Base-by-base conservation (phyloP, 1,140 invertebrate genomes). In the Drosophila busckii region DNA sequence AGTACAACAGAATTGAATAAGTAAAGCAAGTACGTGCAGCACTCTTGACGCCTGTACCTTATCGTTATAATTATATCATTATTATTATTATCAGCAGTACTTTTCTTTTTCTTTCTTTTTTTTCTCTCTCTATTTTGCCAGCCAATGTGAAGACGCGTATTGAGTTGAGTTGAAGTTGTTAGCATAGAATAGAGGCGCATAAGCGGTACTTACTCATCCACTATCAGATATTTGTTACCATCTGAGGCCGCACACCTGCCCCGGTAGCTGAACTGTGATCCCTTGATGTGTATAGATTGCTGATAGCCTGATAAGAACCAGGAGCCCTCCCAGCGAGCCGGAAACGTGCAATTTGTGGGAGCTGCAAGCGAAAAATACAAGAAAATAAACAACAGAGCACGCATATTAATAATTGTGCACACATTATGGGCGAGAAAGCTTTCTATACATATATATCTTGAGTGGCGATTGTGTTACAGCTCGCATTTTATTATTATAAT, bases 251-350 rank as follows among this genome's bases (percentile, higher is more conserved):
- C 89, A 87, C 94, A 95, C 82, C 90, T 90, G 69, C 94, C 94
- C 83, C 94, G 94, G 86, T 91, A 94, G 70, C 93, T 94, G 50
- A 95, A 90, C 55, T 92, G 89, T 61, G 92, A 92, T 42, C 91
- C 92, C 64, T 93, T 93, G 85, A 95, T 94, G 63, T 92, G 88
- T 83, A 95, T 94, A 28, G 93, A 91, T 76, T 94, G 92, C 73
- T 93, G 91, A 65, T 94, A 93, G 25, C 94, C 94, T 52, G 93
- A 94, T 86, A 95, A 93, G 88, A 95, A 95, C 94, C 94, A 95
- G 48, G 91, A 92, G 48, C 94, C 94, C 70, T 93, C 91, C 94
- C 94, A 95, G 49, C 90, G 90, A 37, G 90, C 88, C 52, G 94
- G 94, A 88, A 95, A 94, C 60, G 90, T 90, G 88, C 94, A 95